Evolutionary conservation across 2,888 invertebrate species (phyloP).

Genomic region (Caenorhabditis angaria): DNA sequence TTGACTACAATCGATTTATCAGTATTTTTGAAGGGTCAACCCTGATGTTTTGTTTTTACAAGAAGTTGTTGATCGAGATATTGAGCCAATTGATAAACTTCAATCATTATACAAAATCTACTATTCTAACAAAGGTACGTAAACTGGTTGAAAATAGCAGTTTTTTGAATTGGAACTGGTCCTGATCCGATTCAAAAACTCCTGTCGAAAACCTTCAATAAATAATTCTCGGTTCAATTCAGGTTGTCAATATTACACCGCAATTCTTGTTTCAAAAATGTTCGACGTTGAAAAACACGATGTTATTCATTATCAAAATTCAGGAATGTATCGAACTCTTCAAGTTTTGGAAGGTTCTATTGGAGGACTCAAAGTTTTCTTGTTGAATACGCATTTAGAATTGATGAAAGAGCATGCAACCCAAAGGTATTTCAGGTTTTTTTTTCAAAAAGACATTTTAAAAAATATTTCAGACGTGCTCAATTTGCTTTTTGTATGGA

Average conservation of each 20-base stretch:
- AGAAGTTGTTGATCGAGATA: conserved; percentile 76
- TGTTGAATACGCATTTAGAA: conserved; percentile 78
- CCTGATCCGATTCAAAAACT: no score
- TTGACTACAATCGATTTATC: not conserved
- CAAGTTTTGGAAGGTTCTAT: conserved; percentile 73
- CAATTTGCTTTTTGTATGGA: conserved; percentile 59
- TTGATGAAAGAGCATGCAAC: conserved; percentile 75
- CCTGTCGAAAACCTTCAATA: no score
- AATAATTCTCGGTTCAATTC: no score
- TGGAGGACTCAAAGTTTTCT: conserved; percentile 67
- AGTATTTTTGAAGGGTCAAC: conserved; percentile 74
- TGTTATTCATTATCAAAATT: conserved; percentile 74
- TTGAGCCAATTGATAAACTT: conserved; percentile 73
- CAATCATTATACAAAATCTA: conserved; percentile 73
- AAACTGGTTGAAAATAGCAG: no score
- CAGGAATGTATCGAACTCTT: conserved; percentile 76
- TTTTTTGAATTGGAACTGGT: no score
- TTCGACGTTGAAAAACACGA: conserved; percentile 70
- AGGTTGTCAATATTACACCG: conserved; percentile 71
- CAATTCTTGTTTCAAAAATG: conserved; percentile 64
- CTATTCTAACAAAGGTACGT: conserved; percentile 65
- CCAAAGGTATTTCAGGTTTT: conserved; percentile 12
- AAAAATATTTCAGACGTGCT: conserved; percentile 16
- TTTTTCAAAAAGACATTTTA: not conserved
- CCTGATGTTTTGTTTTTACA: conserved; percentile 78